Evolutionary conservation across 2,888 invertebrate species (phyloP), one percentile per base, ranked within the genome.

Genomic region (Dilophus febrilis): DNA sequence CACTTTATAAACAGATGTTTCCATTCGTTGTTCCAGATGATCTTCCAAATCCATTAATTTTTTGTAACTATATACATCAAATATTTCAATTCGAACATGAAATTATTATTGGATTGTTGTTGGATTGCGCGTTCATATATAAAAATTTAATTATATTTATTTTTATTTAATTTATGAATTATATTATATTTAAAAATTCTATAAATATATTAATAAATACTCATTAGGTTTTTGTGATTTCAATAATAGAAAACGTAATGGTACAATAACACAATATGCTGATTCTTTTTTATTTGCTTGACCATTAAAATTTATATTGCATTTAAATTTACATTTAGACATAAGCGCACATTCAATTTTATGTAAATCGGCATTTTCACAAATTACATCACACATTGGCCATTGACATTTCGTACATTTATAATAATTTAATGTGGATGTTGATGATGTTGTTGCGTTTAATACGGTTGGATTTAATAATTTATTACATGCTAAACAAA

Each of bases 211-310:
- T 31, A n/a, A n/a, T n/a, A n/a, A n/a, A 35, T 49, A 62, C 1
- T 44, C 48, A 6, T 61, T 59, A 1, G 71, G 70, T 17, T 16
- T 33, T 13, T 4, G 4, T 33, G 10, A 55, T 48, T 70, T 70
- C 50, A 81, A 60, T 29, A 77, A 58, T 44, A 82, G 57, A 19
- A 72, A 74, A 48, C 82, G 65, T 3, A 82, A 54, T 2, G 79
- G 73, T 30, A 73, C 65, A 38, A 81, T 74, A 14, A 72, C 70
- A 54, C 75, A 74, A 46, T 80, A 80, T 0, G 73, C 71, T 0
- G 76, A 70, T 53, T 75, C 72, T 38, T 54, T 42, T 53, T 64
- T 64, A 47, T 69, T 60, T 43, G 51, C 40, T 47, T 61, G 51
- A 4, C 51, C 47, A 44, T 64, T 58, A 46, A 65, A 66, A 52